phyloP scores from a whole-genome alignment of 2,888 invertebrate species.

The Caenorhabditis sulstoni region DNA sequence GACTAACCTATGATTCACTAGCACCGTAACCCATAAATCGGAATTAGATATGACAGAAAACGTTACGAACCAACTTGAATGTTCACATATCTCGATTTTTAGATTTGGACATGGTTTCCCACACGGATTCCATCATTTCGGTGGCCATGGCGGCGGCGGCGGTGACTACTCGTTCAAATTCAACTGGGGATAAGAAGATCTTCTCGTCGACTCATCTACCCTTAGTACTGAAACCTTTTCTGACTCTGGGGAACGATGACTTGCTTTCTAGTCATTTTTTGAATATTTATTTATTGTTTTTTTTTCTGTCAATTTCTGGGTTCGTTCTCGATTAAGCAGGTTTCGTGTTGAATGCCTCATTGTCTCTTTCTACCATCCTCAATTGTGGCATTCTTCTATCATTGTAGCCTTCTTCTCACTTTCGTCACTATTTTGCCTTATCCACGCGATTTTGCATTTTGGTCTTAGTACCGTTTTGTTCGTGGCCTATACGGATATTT shows the following conservation, averaged over 20 bases:
- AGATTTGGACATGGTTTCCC: slow-evolving; percentile 72
- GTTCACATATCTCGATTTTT: slow-evolving; percentile 1
- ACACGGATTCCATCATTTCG: slow-evolving; percentile 76
- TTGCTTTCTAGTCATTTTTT: slow-evolving; percentile 31
- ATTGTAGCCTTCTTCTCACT: slow-evolving; percentile 2
- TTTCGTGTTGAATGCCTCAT: slow-evolving; percentile 19
- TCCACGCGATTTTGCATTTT: slow-evolving; percentile 13
- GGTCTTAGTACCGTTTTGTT: slow-evolving; percentile 5
- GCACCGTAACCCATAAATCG: no score
- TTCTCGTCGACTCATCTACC: background rate
- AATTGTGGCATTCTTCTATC: slow-evolving; percentile 32
- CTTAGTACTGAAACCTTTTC: slow-evolving; percentile 1
- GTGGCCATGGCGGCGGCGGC: slow-evolving; percentile 67
- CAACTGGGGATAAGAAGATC: slow-evolving; percentile 67
- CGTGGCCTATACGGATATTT: slow-evolving; percentile 33
- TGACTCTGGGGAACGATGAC: slow-evolving; percentile 16
- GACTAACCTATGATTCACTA: no score
- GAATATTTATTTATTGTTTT: slow-evolving; percentile 1
- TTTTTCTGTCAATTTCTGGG: slow-evolving; percentile 23
- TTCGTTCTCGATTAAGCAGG: slow-evolving; percentile 46
- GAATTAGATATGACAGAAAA: no score
- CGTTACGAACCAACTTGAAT: no score
- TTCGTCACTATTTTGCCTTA: background rate
- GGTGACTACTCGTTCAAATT: slow-evolving; percentile 78
- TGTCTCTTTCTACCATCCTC: background rate